Percentiles rank a stretch among this genome's conserved stretches.
Conservation (phyloP, 2,888 invertebrate genomes). For the Dendrolimus houi region DNA sequence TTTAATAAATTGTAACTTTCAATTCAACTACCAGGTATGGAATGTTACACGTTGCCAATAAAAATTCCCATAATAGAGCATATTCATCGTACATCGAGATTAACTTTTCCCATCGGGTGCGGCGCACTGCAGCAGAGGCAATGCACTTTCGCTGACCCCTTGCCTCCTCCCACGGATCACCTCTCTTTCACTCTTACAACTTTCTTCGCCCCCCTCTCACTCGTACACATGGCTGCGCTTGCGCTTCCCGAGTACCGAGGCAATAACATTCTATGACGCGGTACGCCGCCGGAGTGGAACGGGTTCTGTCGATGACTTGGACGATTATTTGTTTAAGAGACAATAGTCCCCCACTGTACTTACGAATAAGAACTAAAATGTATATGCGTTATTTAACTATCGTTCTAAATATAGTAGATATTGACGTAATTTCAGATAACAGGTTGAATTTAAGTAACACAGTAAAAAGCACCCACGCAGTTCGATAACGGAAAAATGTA, state of each 20-base stretch:
- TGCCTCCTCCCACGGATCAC: conserved; percentile 60
- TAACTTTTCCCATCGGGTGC: conserved; percentile 68
- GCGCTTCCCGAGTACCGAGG: conserved; percentile 65
- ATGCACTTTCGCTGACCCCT: conserved; percentile 76
- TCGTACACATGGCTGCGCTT: conserved; percentile 54
- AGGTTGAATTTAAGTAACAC: neutral
- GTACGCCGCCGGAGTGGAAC: conserved; percentile 71
- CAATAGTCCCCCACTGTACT: conserved; percentile 52
- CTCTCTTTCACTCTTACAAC: conserved; percentile 51
- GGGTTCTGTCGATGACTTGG: conserved; percentile 71
- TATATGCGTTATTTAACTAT: no score
- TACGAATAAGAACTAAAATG: neutral
- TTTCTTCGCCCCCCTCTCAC: conserved; percentile 48
- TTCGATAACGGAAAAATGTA: neutral
- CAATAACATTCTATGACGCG: conserved; percentile 73
- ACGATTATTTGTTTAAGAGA: conserved; percentile 67
- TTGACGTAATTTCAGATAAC: neutral
- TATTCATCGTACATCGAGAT: conserved; percentile 47
- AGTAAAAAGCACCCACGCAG: neutral
- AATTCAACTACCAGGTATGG: no score
- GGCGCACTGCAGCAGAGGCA: conserved; percentile 65
- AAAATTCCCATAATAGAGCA: conserved; percentile 46
- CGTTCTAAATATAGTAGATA: neutral
- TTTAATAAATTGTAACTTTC: no score
- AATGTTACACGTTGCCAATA: conserved; percentile 23